phyloP scores from a whole-genome alignment of 2,113 vertebrate species.

The Oxyruncus cristatus region DNA sequence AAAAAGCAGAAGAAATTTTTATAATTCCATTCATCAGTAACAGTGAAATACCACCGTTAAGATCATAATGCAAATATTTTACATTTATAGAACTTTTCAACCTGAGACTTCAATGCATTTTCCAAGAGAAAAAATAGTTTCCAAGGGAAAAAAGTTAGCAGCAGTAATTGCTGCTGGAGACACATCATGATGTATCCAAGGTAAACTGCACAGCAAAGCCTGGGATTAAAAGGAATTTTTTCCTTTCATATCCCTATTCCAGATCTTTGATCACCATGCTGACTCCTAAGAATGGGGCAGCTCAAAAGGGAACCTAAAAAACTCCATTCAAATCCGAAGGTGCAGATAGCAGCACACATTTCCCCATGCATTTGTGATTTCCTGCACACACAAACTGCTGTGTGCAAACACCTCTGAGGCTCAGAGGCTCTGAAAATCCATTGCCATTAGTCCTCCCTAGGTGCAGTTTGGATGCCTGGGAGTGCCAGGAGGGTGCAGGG shows the following conservation, averaged over 20 bases:
- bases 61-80: neutral
- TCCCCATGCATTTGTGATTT: neutral
- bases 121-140: no score
- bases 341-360: neutral
- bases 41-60: neutral
- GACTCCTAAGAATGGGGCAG: neutral
- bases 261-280: neutral
- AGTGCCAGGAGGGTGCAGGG: neutral
- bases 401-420: neutral
- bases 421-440: neutral
- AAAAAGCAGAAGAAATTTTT: neutral
- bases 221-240: neutral
- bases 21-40: neutral
- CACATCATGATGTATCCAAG: neutral
- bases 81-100: neutral
- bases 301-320: neutral
- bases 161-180: neutral
- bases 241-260: neutral
- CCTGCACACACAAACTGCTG: neutral
- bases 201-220: neutral
- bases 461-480: neutral
- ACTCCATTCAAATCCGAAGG: neutral
- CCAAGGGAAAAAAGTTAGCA: neutral
- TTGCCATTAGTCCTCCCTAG: neutral
- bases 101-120: neutral